Base-by-base conservation (phyloP, 2,113 vertebrate genomes). In the Struthio camelus region DNA sequence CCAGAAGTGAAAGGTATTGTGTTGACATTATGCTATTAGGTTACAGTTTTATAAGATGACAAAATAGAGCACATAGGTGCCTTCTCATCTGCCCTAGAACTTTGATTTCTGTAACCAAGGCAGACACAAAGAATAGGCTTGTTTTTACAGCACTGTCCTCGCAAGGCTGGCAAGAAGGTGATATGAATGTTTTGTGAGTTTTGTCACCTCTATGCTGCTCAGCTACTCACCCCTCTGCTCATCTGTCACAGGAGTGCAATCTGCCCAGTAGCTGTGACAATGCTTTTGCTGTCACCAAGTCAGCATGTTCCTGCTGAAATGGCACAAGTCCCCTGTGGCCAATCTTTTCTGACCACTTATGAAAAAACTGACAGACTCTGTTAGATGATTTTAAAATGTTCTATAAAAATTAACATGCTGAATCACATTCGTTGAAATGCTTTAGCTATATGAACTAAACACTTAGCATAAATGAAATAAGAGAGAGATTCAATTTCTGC, bases 1-100 rank as follows among this genome's bases (percentile, higher is more conserved):
- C 98, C 98, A 87, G 98, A 98, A 82, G 98, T 98, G 93, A 98
- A 98, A 98, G 98, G 98, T 98, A 98, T 6, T 5, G 77, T 96
- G 61, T 76, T 79, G 64, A 48, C 53, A 64, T 93, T 34, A 32
- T 91, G 23, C 50, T 65, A 25, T 71, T 88, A 51, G 76, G 13
- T 85, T 87, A 11, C 2, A 3, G 30, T 80, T 83, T 80, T 42
- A 75, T 51, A 51, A 56, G 69, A 50, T n/a, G 85, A 82, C 36
- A 42, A 59, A 69, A 78, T 1, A 36, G 24, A 94, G 48, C 44
- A 32, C 0, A 3, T 27, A 44, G 59, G 30, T 70, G 36, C 22
- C 46, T 85, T 89, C 87, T 80, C 5, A 4, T 71, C 81, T 93
- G 78, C 62, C 75, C 78, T 51, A 28, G 24, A 61, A 48, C 73